Evolutionary conservation across 1,140 invertebrate species (phyloP), one percentile per base, ranked within the genome.

Genomic region (Manduca sexta): DNA sequence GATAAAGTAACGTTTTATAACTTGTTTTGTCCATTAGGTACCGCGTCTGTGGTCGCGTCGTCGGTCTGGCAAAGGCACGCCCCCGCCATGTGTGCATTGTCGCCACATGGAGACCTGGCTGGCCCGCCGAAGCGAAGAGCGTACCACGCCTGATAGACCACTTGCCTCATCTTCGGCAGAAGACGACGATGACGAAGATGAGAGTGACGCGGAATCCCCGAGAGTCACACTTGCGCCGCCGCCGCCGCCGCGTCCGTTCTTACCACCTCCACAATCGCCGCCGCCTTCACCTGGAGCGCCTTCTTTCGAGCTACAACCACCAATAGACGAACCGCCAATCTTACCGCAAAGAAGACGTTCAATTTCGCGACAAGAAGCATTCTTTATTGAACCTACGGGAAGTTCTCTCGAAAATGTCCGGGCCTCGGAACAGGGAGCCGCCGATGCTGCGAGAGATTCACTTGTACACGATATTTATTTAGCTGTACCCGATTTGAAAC

Each of bases 351-450:
- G 89, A 51, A 87, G 89, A 63, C 90, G 89, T 40, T 93, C 90
- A 1, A 91, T 92, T 21, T 91, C 93, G 33, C 87, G 93, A 5
- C 93, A 95, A 70, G 93, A 94, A 70, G 94, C 94, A 0, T 92
- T 93, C 57, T 92, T 93, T 38, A 86, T 90, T 7, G 92, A 93
- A 64, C 88, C 90, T 1, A 90, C 89, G 0, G 89, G 90, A n/a
- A 90, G 87, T 55, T 91, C 90, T 2, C 69, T 91, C 40, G 90
- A 91, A 63, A 91, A 91, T 59, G 88, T 91, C 2, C 88, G 87
- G 41, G 87, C 88, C n/a, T 87, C 86, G 2, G 89, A 90, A 45
- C 71, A 88, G 26, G 75, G 82, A 49, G 78, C 87, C 7, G 62
- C 81, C 16, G 88, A 86, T 10, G 87, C 85, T 0, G 84, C 88